Percentiles rank a stretch among this genome's conserved stretches.
These are phyloP conservation scores for Galeopsomyia nigrocyanea DNA, from an alignment of 2,888 invertebrate species.

Conservation along the genomic window DNA sequence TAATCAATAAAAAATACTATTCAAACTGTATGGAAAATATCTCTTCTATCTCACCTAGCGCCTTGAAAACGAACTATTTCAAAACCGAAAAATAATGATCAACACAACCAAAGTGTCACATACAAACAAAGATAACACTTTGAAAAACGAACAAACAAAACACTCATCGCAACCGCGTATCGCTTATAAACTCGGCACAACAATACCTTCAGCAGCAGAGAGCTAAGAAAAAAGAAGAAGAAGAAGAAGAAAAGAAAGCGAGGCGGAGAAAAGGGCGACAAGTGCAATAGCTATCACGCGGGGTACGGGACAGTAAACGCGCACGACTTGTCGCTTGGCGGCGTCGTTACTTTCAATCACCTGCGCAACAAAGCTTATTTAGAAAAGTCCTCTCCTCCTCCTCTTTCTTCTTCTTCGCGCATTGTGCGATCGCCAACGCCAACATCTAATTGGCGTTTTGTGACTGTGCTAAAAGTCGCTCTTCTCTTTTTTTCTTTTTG, in stretches of 20 bases:
- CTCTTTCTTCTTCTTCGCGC: not conserved
- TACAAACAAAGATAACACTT: no score
- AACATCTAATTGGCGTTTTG: not conserved
- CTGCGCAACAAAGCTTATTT: conserved; percentile 12
- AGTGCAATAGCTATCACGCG: not conserved
- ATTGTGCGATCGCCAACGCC: not conserved
- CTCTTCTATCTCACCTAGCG: no score
- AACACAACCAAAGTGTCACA: no score
- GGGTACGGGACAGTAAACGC: conserved; percentile 55
- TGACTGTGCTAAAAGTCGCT: no score
- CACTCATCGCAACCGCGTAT: not conserved
- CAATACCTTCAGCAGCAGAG: not conserved
- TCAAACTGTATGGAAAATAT: no score
- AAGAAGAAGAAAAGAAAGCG: not conserved
- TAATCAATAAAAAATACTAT: no score
- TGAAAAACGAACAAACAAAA: no score
- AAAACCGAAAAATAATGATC: no score
- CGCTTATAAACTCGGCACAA: no score
- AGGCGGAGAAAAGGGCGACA: conserved; percentile 40
- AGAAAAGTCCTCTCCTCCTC: not conserved
- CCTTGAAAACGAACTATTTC: no score
- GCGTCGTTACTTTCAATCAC: conserved; percentile 63
- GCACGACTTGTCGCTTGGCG: conserved; percentile 53
- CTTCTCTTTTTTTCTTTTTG: no score
- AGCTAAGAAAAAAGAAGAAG: not conserved